Base-by-base conservation (phyloP, 2,797 vertebrate species). In the Simalia tracyae region DNA sequence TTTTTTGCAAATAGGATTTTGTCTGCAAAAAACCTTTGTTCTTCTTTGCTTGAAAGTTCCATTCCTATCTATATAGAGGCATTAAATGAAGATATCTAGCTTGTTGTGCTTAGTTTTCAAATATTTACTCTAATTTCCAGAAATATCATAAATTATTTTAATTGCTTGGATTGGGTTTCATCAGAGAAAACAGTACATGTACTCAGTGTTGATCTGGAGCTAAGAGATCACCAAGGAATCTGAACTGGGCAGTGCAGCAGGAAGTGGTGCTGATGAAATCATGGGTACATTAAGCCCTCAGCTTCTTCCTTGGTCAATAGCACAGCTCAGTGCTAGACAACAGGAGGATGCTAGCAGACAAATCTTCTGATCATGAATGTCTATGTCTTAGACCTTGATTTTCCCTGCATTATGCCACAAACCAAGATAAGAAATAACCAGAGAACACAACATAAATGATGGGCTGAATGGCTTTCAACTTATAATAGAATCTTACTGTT, bases 281-380 rank as follows among this genome's bases (percentile, higher is more conserved):
- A 64, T 28, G 22, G 60, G 28, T 66, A 60, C 64, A 90, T 68
- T 87, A 68, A 84, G 54, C 59, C 66, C 66, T 87, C 61, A 86
- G 84, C 26, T 54, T 89, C 59, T 60, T 46, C 54, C 50, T 90
- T 89, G 72, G 91, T 89, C 19, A 60, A 84, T 90, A 93, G 46
- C 36, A 54, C 24, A 28, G 50, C 46, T 57, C n/a, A 10, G 46
- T 46, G 22, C 68, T 84, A 46, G 31, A 89, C 57, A 60, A 31
- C 84, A 89, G 81, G n/a, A 2, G 31, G 84, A 72, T 46, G 14
- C 57, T 59, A 56, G n/a, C 28, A 54, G 5, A 8, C 50, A 19
- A 61, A 89, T 89, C n/a, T 63, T 63, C 90, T 72, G 64, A 50
- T 22, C 56, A 85, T 57, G n/a, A 8, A 36, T n/a, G 46, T 9